A percentile compares a stretch with the other conserved stretches of the same genome.
phyloP scores from a whole-genome alignment of 1,140 invertebrate genomes.

The Diprion similis region DNA sequence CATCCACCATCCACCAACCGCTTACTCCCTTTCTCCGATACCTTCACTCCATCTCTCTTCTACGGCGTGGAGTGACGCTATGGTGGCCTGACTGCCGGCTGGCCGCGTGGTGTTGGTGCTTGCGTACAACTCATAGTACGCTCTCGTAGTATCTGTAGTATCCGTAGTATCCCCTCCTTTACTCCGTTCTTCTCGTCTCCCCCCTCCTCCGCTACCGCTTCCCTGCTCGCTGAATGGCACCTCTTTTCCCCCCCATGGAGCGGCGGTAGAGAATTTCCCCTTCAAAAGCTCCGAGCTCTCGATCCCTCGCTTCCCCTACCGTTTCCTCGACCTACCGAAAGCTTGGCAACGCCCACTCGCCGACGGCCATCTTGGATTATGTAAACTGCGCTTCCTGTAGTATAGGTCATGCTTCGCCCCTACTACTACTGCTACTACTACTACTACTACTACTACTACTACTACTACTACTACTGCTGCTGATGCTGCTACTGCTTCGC shows the following conservation, averaged over 20 bases:
- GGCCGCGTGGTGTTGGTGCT: conserved; percentile 32
- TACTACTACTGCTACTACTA: background rate
- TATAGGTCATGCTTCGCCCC: background rate
- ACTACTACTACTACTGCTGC: too few species aligned
- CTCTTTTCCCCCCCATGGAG: conserved; percentile 27
- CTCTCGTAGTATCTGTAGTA: conserved; percentile 53
- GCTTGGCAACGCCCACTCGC: conserved; percentile 32
- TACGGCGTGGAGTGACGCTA: conserved; percentile 9
- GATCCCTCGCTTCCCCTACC: background rate
- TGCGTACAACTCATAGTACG: conserved; percentile 56
- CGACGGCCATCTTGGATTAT: conserved; percentile 46
- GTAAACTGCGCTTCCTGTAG: conserved; percentile 33
- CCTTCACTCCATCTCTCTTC: background rate
- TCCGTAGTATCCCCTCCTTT: conserved; percentile 31
- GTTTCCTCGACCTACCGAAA: background rate
- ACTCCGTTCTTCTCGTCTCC: conserved; percentile 12
- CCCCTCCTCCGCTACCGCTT: background rate
- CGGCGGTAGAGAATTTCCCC: conserved; percentile 29
- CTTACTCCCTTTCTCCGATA: background rate
- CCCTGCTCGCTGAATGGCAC: conserved; percentile 18
- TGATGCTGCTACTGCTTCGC: too few species aligned
- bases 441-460: too few species aligned
- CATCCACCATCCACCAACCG: too few species aligned
- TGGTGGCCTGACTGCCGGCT: conserved; percentile 2
- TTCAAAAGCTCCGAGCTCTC: background rate